Evolutionary conservation across 2,113 vertebrate genomes (phyloP).

Genomic region (Echinops telfairi): DNA sequence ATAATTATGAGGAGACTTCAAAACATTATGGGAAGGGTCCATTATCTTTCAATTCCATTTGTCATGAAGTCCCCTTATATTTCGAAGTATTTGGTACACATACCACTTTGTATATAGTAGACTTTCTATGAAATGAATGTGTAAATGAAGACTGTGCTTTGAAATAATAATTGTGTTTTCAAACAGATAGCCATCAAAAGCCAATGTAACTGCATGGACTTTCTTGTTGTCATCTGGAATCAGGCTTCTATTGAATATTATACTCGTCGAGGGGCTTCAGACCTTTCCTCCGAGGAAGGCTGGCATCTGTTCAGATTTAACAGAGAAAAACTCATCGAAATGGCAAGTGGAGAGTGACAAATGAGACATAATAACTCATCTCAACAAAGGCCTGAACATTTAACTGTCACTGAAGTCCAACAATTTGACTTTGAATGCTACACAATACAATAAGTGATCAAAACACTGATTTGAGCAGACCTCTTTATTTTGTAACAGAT

Average conservation of each 20-base stretch:
- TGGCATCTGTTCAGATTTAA: conserved; percentile 89
- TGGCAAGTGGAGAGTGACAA: conserved; percentile 81
- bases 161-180: conserved; percentile 55
- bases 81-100: conserved; percentile 22
- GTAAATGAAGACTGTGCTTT: conserved; percentile 29
- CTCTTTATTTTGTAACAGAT: conserved; percentile 51
- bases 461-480: conserved; percentile 21
- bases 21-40: too few species aligned
- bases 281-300: conserved; percentile 87
- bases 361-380: neutral
- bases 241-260: conserved; percentile 87
- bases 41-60: too few species aligned
- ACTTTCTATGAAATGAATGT: conserved; percentile 26
- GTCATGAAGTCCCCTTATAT: neutral
- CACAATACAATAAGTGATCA: conserved; percentile 63
- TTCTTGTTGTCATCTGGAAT: conserved; percentile 89
- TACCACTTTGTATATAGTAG: neutral
- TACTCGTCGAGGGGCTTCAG: conserved; percentile 83
- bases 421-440: conserved; percentile 18
- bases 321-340: conserved; percentile 86
- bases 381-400: conserved; percentile 9
- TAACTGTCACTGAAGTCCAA: conserved; percentile 12
- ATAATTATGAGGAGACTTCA: neutral
- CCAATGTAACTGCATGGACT: conserved; percentile 90
- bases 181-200: conserved; percentile 88